Evolutionary conservation across 2,888 invertebrate species (phyloP), one percentile per base, ranked within the genome.

Genomic region (Frankliniella intonsa): DNA sequence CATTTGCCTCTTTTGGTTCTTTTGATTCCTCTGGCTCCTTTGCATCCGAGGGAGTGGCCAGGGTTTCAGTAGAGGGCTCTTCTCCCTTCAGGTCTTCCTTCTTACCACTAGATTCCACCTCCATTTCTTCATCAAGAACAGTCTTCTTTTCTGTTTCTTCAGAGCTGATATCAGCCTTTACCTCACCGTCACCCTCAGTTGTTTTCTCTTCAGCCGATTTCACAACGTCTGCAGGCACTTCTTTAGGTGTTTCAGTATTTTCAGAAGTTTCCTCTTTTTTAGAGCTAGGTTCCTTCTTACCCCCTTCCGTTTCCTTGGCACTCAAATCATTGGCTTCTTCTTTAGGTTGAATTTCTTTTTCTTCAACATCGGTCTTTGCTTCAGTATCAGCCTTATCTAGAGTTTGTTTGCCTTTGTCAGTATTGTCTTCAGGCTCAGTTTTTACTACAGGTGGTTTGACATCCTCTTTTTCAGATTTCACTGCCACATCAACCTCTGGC

Each of bases 371-470:
- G 22, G 83, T 50, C 22, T 76, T 76, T 22, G 69, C 10, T 25
- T 25, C 84, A 82, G 82, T 84, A 80, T 86, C 85, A 80, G 86
- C 86, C 83, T 85, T 86, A 62, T 88, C 88, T 83, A 87, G 88
- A 7, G 85, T 83, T 85, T 88, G 88, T 84, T 89, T 88, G 82
- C 87, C 87, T 22, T 84, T 85, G 82, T 87, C 87, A 27, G 85
- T 85, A 25, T 80, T 81, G 10, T 80, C 80, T 25, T 82, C 83
- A 17, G 76, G 50, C 51, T 85, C 84, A 27, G 81, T 81, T 62
- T 83, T 82, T 5, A 83, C 83, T 49, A 81, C 81, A 82, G 81
- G 81, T 25, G 83, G 76, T 50, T 84, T 84, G n/a, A 82, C 81
- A 79, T 84, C 82, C 69, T 84, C 84, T 50, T 82, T 83, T 65